Evolutionary conservation across 2,888 invertebrate genomes (phyloP).

Genomic region (Tachina fera): DNA sequence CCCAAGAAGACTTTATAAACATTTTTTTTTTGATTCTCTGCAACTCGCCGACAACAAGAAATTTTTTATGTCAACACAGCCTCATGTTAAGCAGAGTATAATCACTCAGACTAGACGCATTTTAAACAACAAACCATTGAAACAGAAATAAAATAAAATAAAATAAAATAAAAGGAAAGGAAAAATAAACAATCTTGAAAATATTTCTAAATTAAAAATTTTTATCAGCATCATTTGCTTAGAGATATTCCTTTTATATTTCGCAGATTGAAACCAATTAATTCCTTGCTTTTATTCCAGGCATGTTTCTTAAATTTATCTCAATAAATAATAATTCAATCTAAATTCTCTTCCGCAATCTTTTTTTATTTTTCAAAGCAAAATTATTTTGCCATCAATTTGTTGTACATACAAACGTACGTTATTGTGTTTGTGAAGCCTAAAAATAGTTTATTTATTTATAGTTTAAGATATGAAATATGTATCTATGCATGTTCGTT

Average conservation of each 20-base stretch:
- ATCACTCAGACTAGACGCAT: conserved; percentile 51
- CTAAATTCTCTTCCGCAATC: background rate
- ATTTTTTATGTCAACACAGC: conserved; percentile 53
- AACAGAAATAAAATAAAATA: no score
- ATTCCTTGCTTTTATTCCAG: background rate
- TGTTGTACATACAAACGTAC: background rate
- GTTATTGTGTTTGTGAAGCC: conserved; percentile 14
- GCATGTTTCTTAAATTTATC: conserved; percentile 32
- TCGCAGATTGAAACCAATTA: conserved; percentile 3
- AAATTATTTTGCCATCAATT: background rate
- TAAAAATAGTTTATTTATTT: conserved; percentile 35
- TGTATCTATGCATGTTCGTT: background rate
- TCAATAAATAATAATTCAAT: conserved; percentile 37
- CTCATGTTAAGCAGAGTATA: conserved; percentile 19
- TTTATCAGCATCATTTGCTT: conserved; percentile 25
- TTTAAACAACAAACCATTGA: conserved; percentile 21
- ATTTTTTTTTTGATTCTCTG: background rate
- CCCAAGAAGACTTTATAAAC: conserved; percentile 6
- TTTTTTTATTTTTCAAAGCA: background rate
- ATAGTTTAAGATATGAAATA: conserved; percentile 30
- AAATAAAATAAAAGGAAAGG: background rate
- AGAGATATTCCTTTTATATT: background rate
- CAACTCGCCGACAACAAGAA: conserved; percentile 39
- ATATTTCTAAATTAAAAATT: conserved; percentile 53
- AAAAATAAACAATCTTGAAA: conserved; percentile 8